Percentiles rank a stretch among this genome's conserved stretches.
These are phyloP conservation scores for Agriopis aurantiaria DNA, from an alignment of 2,888 invertebrate genomes.

Conservation along the genomic window DNA sequence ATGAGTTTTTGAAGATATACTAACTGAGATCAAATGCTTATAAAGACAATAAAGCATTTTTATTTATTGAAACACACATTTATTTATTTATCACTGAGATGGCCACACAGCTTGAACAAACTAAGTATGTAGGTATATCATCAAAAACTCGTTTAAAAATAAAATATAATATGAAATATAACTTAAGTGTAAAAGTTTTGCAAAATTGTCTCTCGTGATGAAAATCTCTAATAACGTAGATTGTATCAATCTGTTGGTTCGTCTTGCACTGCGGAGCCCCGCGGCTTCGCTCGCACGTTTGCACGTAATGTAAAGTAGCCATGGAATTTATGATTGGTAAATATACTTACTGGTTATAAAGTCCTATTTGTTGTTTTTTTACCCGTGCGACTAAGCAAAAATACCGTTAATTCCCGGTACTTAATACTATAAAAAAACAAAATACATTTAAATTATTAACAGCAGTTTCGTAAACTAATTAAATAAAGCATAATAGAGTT, in stretches of 20 bases:
- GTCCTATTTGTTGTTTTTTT: constrained; percentile 26
- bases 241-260: constrained; percentile 35
- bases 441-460: not conserved
- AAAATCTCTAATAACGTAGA: constrained; percentile 26
- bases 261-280: not conserved
- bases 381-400: constrained; percentile 2
- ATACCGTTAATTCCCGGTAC: not conserved
- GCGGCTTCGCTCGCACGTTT: not conserved
- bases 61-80: not conserved
- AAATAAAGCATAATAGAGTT: too few species aligned
- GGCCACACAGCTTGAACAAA: constrained; percentile 1
- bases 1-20: not conserved
- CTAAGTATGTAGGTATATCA: constrained; percentile 5
- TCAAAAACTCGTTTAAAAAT: constrained; percentile 12
- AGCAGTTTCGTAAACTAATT: too few species aligned
- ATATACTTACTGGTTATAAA: constrained; percentile 36
- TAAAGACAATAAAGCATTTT: not conserved
- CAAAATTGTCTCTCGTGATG: constrained; percentile 21
- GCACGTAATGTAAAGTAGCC: constrained; percentile 15
- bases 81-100: not conserved
- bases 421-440: not conserved
- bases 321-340: constrained; percentile 37
- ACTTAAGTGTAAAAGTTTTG: constrained; percentile 12
- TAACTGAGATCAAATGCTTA: not conserved
- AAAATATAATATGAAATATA: not conserved